Conservation (phyloP, 1,140 invertebrate genomes). For the Panulirus ornatus region DNA sequence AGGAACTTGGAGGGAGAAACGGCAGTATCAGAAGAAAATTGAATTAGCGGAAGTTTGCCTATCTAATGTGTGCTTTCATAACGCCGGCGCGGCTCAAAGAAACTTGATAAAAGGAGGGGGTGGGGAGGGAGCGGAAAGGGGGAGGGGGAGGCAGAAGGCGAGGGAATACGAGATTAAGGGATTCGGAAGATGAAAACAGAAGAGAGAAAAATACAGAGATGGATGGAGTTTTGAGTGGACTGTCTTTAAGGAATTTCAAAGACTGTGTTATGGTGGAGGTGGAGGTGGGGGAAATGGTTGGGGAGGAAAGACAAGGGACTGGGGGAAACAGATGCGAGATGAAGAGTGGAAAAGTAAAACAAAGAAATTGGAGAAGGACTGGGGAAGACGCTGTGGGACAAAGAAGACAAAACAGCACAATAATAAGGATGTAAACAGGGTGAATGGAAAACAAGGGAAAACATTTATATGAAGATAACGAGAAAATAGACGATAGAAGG, state of each 20-base stretch:
- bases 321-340: neutral
- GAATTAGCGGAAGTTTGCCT: constrained; percentile 72
- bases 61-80: constrained; percentile 73
- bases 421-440: too few relatives aligned
- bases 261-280: neutral
- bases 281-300: neutral
- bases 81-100: constrained; percentile 55
- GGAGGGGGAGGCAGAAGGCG: neutral
- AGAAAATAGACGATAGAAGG: neutral
- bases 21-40: constrained; percentile 71
- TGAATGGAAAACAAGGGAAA: too few relatives aligned
- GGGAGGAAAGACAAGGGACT: neutral
- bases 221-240: too few relatives aligned
- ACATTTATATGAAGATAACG: too few relatives aligned
- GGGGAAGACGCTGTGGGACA: neutral
- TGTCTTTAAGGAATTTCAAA: too few relatives aligned
- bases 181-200: neutral
- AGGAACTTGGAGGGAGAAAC: constrained; percentile 50
- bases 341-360: neutral
- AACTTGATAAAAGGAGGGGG: constrained; percentile 55
- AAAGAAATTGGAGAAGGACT: too few relatives aligned
- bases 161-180: neutral
- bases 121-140: neutral
- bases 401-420: too few relatives aligned
- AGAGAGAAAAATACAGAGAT: too few relatives aligned